Evolutionary conservation across 2,888 invertebrate genomes (phyloP), one percentile per base, ranked within the genome.

Genomic region (Formica aserva): DNA sequence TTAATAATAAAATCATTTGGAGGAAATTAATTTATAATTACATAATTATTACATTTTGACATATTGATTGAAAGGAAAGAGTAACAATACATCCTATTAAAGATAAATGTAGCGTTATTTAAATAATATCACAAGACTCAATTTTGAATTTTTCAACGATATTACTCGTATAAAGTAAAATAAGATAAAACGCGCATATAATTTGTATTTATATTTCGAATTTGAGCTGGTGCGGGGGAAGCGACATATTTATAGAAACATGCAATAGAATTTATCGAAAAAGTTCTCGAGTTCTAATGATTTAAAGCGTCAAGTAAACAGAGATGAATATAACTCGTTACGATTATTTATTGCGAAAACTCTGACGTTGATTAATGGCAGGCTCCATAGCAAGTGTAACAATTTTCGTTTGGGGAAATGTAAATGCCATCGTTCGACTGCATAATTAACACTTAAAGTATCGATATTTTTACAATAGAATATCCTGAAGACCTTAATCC

Each of bases 341-440:
- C 35, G 8, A 52, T 62, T 52, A 65, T 85, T 85, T 85, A 77
- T 72, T 72, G 38, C 41, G 32, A 82, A 82, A 82, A 77, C 82
- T 85, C 55, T 32, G 82, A 77, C 82, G 32, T 26, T 45, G 82
- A 85, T 82, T 71, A 72, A 85, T 82, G 29, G n/a, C 32, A 8
- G 55, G 62, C 22, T 66, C 71, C 29, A 35, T n/a, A 13, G 48
- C 29, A 71, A 82, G 45, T 38, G 57, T 85, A 72, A 66, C 72
- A 48, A 65, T 85, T 77, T 76, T 77, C 35, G 3, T 57, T 75
- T 22, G 45, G 22, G 32, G 22, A 71, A 71, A 55, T 62, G 32
- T 75, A 63, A 67, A 18, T 29, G 48, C 65, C 32, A 35, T 55
- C 18, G 22, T 55, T 4, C 55, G 57, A 83, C 72, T 65, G 41